Percentiles rank a stretch among this genome's conserved stretches.
Conservation (phyloP, 23 tunicate species). For the Ciona savignyi region DNA sequence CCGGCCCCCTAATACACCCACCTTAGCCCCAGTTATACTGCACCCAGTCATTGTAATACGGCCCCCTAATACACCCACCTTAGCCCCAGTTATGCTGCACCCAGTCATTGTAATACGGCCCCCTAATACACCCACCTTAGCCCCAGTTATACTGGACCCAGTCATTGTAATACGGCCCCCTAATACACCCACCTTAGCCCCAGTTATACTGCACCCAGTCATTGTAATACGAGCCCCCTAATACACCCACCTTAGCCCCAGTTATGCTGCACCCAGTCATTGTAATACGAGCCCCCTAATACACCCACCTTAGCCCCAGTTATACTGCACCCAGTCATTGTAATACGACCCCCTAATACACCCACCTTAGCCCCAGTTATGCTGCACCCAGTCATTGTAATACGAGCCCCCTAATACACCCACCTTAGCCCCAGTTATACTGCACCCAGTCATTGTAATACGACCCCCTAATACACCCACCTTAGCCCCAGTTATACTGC, state of each 20-base stretch:
- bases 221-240: no score
- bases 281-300: background rate
- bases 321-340: background rate
- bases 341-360: no score
- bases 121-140: no score
- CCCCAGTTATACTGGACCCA: no score
- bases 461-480: background rate
- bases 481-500: background rate
- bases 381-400: background rate
- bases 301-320: slow-evolving; percentile 1
- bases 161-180: no score
- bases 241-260: slow-evolving; percentile 2
- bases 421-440: background rate
- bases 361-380: background rate
- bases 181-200: slow-evolving; percentile 1
- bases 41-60: no score
- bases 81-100: no score
- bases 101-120: no score
- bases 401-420: no score
- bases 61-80: no score
- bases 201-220: background rate
- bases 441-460: background rate
- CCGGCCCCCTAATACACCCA: no score
- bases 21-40: no score
- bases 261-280: background rate